Conservation (phyloP, 2,888 invertebrate genomes). For the Synanthedon formicaeformis region DNA sequence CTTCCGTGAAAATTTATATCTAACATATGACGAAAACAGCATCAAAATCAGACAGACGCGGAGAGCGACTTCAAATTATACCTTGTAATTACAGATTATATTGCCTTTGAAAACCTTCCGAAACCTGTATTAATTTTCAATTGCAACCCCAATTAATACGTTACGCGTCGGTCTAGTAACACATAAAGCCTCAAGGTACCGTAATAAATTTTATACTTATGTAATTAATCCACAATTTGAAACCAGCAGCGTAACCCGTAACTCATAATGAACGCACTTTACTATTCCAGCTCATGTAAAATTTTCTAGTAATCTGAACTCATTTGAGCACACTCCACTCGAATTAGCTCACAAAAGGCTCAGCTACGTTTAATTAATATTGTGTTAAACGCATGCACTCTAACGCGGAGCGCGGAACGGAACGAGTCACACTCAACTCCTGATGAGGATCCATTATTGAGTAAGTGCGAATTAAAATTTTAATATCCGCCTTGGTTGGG, state of each 20-base stretch:
- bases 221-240: no score
- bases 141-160: no score
- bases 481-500: background rate
- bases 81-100: no score
- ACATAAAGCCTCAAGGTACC: background rate
- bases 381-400: background rate
- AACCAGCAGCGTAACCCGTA: no score
- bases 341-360: constrained; percentile 6
- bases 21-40: no score
- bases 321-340: constrained; percentile 3
- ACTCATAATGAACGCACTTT: no score
- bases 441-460: background rate
- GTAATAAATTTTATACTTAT: background rate
- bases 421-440: background rate
- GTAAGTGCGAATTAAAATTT: background rate
- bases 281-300: no score
- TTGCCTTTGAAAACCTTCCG: no score
- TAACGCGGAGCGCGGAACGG: background rate
- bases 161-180: background rate
- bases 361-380: constrained; percentile 4
- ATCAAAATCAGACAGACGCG: no score
- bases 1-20: no score
- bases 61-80: no score
- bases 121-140: no score
- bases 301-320: background rate